Conservation (phyloP, 1,140 invertebrate genomes). For the Trachelipus rathkii region DNA sequence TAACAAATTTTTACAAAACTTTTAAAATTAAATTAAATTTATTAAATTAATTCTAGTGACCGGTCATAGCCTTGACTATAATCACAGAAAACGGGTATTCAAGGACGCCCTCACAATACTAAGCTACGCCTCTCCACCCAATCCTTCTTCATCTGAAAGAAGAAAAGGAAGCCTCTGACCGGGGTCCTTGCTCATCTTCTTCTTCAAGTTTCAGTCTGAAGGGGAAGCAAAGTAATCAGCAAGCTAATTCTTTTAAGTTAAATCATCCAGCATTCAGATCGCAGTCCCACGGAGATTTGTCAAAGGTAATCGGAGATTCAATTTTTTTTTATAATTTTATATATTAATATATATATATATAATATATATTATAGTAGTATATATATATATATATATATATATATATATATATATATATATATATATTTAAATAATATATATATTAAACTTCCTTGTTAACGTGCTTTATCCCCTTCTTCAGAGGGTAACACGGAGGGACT, state of each 20-base stretch:
- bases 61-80: constrained; percentile 75
- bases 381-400: too few species aligned
- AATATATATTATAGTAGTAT: too few species aligned
- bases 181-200: constrained; percentile 45
- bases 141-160: constrained; percentile 64
- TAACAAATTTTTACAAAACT: too few species aligned
- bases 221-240: constrained; percentile 44
- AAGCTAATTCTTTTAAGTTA: constrained; percentile 53
- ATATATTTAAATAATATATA: too few species aligned
- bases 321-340: too few species aligned
- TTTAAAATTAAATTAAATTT: too few species aligned
- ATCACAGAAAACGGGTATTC: constrained; percentile 78
- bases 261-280: constrained; percentile 65
- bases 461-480: too few species aligned
- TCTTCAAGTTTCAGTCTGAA: not conserved
- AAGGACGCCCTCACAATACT: constrained; percentile 85
- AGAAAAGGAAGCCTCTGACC: constrained; percentile 52
- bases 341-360: too few species aligned
- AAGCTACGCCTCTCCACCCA: constrained; percentile 86
- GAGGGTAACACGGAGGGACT: too few species aligned
- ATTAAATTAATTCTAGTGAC: constrained; percentile 61
- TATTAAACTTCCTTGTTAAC: too few species aligned
- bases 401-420: too few species aligned
- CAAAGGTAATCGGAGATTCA: constrained; percentile 47
- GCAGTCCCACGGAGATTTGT: constrained; percentile 63